Evolutionary conservation across 2,797 vertebrate genomes (phyloP), one percentile per base, ranked within the genome.

Genomic region (Rhinophrynus dorsalis): DNA sequence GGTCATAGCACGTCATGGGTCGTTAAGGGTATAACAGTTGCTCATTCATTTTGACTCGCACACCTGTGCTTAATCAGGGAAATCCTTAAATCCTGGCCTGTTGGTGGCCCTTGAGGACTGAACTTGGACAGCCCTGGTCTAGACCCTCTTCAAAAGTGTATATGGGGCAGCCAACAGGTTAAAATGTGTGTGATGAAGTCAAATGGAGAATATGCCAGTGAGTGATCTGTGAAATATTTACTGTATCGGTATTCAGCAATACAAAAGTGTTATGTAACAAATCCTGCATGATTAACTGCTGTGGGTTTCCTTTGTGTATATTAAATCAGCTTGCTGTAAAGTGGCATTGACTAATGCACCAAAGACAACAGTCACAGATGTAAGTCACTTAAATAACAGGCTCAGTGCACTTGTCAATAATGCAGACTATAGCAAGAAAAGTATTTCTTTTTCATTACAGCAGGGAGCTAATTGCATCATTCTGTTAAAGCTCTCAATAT

Each of bases 271-370:
- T 44, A 44, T 44, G 32, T 52, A 54, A 52, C 48, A 64, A 27
- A 52, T n/a, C 35, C 30, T 7, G 5, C 18, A 21, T 51, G 23
- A 56, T 55, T 47, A 45, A 33, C 51, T 15, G 17, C 18, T 66
- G 63, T 33, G 35, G 44, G 29, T 59, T 68, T 51, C 18, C 67
- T 54, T 23, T 55, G 37, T 26, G 26, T 62, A 9, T 63, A n/a
- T 40, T 64, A 64, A 63, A 47, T 54, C 27, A 64, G 23, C 23
- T 10, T 52, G 24, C 35, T 42, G 24, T 63, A 23, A 57, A 55
- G 52, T 65, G n/a, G 42, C 61, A 65, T 65, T 72, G 42, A 64
- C 32, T 57, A 50, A 65, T 24, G n/a, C 40, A 65, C 32, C 42
- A 58, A 45, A 45, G 50, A 47, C 32, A 71, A 40, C 26, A n/a